These are phyloP conservation scores for Drosophila algonquin DNA, from an alignment of 2,888 invertebrate species.

Conservation along the genomic window DNA sequence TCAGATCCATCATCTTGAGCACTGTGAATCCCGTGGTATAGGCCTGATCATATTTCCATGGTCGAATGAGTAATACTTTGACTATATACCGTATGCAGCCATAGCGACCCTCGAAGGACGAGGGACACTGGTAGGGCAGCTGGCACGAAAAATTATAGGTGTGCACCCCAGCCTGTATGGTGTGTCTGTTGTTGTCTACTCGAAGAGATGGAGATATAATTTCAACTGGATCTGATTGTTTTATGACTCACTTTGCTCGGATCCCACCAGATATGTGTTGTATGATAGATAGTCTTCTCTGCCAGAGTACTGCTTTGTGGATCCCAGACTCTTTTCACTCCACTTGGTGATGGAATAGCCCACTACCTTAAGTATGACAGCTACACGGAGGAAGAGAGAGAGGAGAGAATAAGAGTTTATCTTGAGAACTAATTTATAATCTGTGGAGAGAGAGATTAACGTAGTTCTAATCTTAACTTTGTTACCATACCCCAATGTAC, in stretches of 20 bases:
- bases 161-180: conserved; percentile 83
- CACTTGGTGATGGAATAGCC: conserved; percentile 78
- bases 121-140: conserved; percentile 87
- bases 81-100: conserved; percentile 91
- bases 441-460: conserved; percentile 1
- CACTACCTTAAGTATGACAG: conserved; percentile 72
- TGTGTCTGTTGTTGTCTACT: conserved; percentile 53
- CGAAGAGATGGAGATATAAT: not conserved
- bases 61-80: conserved; percentile 90
- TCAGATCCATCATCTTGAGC: conserved; percentile 90
- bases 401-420: conserved; percentile 6
- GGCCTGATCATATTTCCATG: conserved; percentile 93
- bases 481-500: not conserved
- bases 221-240: not conserved
- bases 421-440: conserved; percentile 9
- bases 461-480: not conserved
- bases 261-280: conserved; percentile 84
- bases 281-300: conserved; percentile 84
- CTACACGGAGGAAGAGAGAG: conserved; percentile 33
- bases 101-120: conserved; percentile 90
- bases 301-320: conserved; percentile 66
- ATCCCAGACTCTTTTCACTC: conserved; percentile 62
- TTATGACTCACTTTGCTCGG: conserved; percentile 83
- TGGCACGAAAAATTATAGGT: conserved; percentile 84
- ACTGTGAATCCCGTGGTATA: conserved; percentile 91